Conservation (phyloP, 2,797 vertebrate species). For the Pelodytes ibericus region DNA sequence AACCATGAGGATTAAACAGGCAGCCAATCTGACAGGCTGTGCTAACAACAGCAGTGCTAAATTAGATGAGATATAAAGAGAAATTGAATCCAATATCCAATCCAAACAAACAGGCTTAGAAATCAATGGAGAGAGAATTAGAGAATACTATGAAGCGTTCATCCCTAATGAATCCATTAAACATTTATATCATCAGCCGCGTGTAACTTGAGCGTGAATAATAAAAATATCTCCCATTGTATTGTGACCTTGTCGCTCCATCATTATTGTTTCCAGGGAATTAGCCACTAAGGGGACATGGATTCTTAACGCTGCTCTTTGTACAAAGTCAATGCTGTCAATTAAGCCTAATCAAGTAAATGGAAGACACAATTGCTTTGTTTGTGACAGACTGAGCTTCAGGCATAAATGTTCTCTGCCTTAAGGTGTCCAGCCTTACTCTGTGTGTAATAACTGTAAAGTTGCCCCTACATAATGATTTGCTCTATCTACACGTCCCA, state of each 20-base stretch:
- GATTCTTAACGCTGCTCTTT: neutral
- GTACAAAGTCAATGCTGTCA: neutral
- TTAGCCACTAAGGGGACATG: neutral
- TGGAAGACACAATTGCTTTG: too few relatives aligned
- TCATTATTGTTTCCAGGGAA: neutral
- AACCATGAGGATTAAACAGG: too few relatives aligned
- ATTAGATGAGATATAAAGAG: neutral
- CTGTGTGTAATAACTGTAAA: too few relatives aligned
- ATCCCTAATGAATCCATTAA: neutral
- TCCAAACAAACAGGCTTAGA: neutral
- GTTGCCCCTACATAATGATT: too few relatives aligned
- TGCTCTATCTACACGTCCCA: too few relatives aligned
- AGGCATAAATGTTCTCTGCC: too few relatives aligned
- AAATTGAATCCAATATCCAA: neutral
- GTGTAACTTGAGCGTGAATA: neutral
- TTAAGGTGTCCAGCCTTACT: too few relatives aligned
- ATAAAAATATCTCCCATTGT: neutral
- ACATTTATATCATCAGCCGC: neutral
- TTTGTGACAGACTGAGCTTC: too few relatives aligned
- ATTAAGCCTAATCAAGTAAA: neutral
- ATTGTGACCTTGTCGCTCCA: neutral
- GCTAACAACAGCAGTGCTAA: too few relatives aligned
- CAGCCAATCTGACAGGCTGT: too few relatives aligned
- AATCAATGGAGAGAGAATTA: neutral
- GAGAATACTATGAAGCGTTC: neutral